These are phyloP conservation scores for Aricia agestis DNA, from an alignment of 1,140 invertebrate species.

Conservation along the genomic window DNA sequence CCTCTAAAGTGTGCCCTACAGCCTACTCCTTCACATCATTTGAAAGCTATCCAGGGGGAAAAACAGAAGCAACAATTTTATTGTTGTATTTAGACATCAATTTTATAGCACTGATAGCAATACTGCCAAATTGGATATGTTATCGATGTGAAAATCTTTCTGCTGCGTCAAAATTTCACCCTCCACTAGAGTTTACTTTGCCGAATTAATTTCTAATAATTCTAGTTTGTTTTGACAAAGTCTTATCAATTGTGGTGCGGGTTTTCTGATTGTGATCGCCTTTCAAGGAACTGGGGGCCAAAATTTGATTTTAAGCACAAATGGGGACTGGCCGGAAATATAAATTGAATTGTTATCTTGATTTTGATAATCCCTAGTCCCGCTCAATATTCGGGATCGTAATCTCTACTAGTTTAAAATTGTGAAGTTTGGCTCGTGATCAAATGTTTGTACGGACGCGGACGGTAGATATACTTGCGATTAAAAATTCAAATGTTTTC, in stretches of 20 bases:
- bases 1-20: too few species aligned
- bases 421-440: not conserved
- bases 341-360: conserved; percentile 71
- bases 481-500: too few species aligned
- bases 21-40: not conserved
- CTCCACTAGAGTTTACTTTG: not conserved
- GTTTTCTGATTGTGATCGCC: conserved; percentile 46
- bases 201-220: conserved; percentile 24
- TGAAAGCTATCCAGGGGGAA: not conserved
- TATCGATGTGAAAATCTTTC: conserved; percentile 6
- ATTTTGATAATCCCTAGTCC: conserved; percentile 40
- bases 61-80: not conserved
- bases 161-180: conserved; percentile 6
- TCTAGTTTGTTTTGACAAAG: conserved; percentile 49
- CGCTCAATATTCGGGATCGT: conserved; percentile 17
- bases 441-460: not conserved
- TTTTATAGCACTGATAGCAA: not conserved
- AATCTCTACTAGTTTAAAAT: conserved; percentile 12
- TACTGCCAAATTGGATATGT: not conserved
- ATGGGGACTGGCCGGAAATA: conserved; percentile 54
- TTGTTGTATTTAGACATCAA: not conserved
- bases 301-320: conserved; percentile 58
- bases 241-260: conserved; percentile 51
- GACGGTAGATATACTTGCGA: too few species aligned
- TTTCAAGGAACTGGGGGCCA: conserved; percentile 50